phyloP scores from a whole-genome alignment of 2,888 invertebrate genomes.

The Xiphydria camelus region DNA sequence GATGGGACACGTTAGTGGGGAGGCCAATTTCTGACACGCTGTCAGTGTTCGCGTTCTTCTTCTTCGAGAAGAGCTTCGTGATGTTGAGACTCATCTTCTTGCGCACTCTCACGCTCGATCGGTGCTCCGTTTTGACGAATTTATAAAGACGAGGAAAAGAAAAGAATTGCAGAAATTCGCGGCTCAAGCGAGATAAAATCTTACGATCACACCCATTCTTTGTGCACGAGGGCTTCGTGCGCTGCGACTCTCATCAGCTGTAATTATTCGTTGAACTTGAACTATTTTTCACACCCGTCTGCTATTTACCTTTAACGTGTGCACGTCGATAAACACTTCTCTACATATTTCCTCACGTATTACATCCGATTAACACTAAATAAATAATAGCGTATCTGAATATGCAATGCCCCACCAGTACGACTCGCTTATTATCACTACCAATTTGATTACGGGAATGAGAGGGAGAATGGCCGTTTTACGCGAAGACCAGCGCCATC shows the following conservation, averaged over 20 bases:
- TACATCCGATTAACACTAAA: not conserved
- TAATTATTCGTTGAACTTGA: slow-evolving; percentile 9
- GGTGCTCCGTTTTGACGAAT: slow-evolving; percentile 12
- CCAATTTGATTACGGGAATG: too few relatives aligned
- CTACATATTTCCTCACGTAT: not conserved
- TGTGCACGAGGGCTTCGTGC: slow-evolving; percentile 4
- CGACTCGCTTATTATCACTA: too few relatives aligned
- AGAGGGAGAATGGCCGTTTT: too few relatives aligned
- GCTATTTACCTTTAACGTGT: slow-evolving; percentile 13
- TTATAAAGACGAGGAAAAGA: not conserved
- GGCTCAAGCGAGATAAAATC: not conserved
- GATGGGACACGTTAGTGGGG: slow-evolving; percentile 83
- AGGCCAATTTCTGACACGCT: slow-evolving; percentile 73
- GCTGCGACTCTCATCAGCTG: not conserved
- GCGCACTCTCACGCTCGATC: slow-evolving; percentile 9
- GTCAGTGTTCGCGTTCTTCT: slow-evolving; percentile 36
- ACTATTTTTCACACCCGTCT: slow-evolving; percentile 21
- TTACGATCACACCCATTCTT: slow-evolving; percentile 17
- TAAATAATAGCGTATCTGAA: too few relatives aligned
- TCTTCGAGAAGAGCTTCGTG: slow-evolving; percentile 53
- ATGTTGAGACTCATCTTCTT: slow-evolving; percentile 52
- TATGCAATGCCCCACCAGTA: too few relatives aligned
- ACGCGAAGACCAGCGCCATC: too few relatives aligned
- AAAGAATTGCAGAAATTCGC: not conserved
- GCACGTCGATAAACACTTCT: not conserved